Base-by-base conservation (phyloP, 1,140 invertebrate genomes). In the Drosophila auraria region DNA sequence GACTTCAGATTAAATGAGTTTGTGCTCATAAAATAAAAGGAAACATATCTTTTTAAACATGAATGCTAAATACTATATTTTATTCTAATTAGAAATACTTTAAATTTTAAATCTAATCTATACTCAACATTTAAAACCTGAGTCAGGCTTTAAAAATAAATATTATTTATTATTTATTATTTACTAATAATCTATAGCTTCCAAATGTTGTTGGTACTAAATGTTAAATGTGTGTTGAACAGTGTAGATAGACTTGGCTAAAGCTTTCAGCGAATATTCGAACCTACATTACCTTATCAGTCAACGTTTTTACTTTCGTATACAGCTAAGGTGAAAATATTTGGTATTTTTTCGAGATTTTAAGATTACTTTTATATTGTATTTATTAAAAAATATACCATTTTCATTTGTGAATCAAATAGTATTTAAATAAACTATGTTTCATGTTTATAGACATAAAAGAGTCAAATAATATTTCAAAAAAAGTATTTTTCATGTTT, bases 231-330 rank as follows among this genome's bases (percentile, higher is more conserved):
- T 25, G 12, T 61, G 56, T 11, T 61, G 11, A 12, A 12, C 15
- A 65, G 63, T 61, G 63, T 65, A 45, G 15, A 4, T 33, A 4
- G 7, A 23, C 38, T 60, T 61, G 33, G 15, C 23, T 1, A n/a
- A 7, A 65, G 63, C 63, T 65, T 65, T 65, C 6, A 62, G 57
- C 27, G 17, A 23, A 44, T 45, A 62, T 42, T 33, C 20, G 2
- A 62, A 62, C 0, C 12, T 23, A 15, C 12, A 15, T 56, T 15
- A 23, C 12, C 33, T 23, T 56, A 56, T 56, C 14, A 23, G 33
- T n/a, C 15, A 38, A 38, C 23, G 7, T 56, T 5, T 6, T 15
- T 3, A 36, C 33, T 11, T 11, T 36, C 9, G 9, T 11, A 11
- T 11, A 23, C 11, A 30, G 15, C n/a, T 30, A 12, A 15, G 3